Base-by-base conservation (phyloP, 2,113 vertebrate species). In the Genyomyrus donnyi region DNA sequence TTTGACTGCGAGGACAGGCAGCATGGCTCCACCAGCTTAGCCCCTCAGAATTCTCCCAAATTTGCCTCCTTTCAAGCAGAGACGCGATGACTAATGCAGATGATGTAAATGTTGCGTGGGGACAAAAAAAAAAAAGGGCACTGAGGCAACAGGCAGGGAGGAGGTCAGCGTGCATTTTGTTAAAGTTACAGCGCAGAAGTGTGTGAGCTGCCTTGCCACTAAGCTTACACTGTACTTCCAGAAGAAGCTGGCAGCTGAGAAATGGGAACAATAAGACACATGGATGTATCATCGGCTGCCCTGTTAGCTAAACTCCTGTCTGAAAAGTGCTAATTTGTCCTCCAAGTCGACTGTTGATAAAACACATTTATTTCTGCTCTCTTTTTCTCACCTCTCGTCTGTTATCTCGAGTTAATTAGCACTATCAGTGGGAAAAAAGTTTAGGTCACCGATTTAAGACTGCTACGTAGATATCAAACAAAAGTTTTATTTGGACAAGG, bases 401-500 rank as follows among this genome's bases (percentile, higher is more conserved):
- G 92, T 92, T 90, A 94, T 93, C 93, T 93, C 91, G 92, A 93
- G 94, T 94, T 96, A 95, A 95, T 96, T 95, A 95, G 92, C 93
- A 93, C 93, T 89, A 85, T 89, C 93, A 91, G 93, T 94, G 94
- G 94, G 93, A 91, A 91, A 91, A 91, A 92, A 94, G 93, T 94
- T 93, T 91, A 88, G 92, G 91, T 92, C 93, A 86, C 56, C 31
- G 62, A 86, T 66, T 84, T 39, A 49, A 85, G 48, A 19, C 27
- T 53, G 13, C 48, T 39, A 53, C 49, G 3, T n/a, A 87, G 49
- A 53, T 87, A 53, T 53, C 27, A 52, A 87, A n/a, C 83, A 24
- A 84, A 46, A 85, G 83, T 85, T 85, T 48, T 85, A 85, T 45
- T 85, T 85, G 83, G 83, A 85, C 83, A 42, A 42, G 74, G 35